Conservation (phyloP, 2,888 invertebrate species). For the Laothoe populi region DNA sequence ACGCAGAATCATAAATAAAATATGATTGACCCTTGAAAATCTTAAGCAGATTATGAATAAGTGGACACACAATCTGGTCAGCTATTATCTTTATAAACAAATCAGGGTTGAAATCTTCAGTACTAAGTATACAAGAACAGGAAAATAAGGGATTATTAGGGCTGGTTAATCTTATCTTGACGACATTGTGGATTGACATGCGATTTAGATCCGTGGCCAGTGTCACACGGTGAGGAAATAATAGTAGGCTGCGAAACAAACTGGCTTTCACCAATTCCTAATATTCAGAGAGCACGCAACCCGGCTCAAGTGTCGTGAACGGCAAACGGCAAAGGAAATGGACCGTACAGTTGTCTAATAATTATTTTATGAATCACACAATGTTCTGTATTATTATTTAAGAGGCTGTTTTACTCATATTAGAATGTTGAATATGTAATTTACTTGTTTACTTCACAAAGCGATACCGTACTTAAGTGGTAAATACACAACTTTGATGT, state of each 20-base stretch:
- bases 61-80: slow-evolving; percentile 46
- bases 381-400: background rate
- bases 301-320: slow-evolving; percentile 9
- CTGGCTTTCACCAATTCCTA: slow-evolving; percentile 20
- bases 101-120: slow-evolving; percentile 36
- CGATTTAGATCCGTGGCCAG: slow-evolving; percentile 38
- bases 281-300: slow-evolving; percentile 22
- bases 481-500: too few species aligned
- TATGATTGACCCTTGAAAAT: slow-evolving; percentile 54
- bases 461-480: too few species aligned
- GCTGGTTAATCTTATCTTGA: slow-evolving; percentile 55
- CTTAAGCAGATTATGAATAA: slow-evolving; percentile 60
- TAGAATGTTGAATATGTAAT: slow-evolving; percentile 1
- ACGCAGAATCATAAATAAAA: slow-evolving; percentile 55
- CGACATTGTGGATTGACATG: slow-evolving; percentile 49
- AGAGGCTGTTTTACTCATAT: background rate
- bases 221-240: slow-evolving; percentile 45
- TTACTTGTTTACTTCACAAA: background rate
- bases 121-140: slow-evolving; percentile 10
- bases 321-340: slow-evolving; percentile 13
- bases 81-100: slow-evolving; percentile 46
- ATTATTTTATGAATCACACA: slow-evolving; percentile 9
- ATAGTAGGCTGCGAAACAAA: slow-evolving; percentile 46
- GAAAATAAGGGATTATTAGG: slow-evolving; percentile 46
- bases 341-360: slow-evolving; percentile 16